These are phyloP conservation scores for Dasypogon diadema DNA, from an alignment of 2,888 invertebrate species.

Conservation along the genomic window DNA sequence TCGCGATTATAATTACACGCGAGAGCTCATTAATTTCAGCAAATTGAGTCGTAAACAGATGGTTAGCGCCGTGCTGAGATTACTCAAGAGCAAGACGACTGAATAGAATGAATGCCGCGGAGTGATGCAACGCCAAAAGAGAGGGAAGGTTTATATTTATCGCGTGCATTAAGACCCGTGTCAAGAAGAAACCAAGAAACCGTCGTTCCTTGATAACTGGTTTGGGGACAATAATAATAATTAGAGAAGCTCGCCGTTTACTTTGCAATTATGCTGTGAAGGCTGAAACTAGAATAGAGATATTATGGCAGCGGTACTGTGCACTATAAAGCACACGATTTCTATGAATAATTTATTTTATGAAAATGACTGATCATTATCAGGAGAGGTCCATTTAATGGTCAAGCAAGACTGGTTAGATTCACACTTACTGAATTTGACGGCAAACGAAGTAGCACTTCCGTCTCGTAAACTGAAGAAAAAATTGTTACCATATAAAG, in stretches of 20 bases:
- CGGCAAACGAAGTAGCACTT: too few relatives aligned
- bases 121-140: neutral
- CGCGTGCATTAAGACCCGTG: slow-evolving; percentile 46
- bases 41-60: slow-evolving; percentile 55
- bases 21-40: slow-evolving; percentile 54
- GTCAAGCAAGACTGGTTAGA: too few relatives aligned
- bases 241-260: slow-evolving; percentile 5
- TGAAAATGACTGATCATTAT: too few relatives aligned
- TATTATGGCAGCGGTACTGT: too few relatives aligned
- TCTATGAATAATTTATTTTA: too few relatives aligned
- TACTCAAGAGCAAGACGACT: neutral
- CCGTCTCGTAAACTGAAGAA: too few relatives aligned
- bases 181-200: slow-evolving; percentile 38
- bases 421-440: too few relatives aligned
- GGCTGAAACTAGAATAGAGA: too few relatives aligned
- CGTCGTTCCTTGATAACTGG: slow-evolving; percentile 38
- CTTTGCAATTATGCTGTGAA: neutral
- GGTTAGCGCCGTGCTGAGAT: slow-evolving; percentile 45
- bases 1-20: slow-evolving; percentile 55
- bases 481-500: too few relatives aligned
- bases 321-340: too few relatives aligned
- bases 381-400: too few relatives aligned
- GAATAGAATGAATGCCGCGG: neutral
- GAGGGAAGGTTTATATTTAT: slow-evolving; percentile 45
- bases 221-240: slow-evolving; percentile 47